A percentile compares a stretch with the other conserved stretches of the same genome.
These are phyloP conservation scores for Zhuqinia jingwanae DNA, from an alignment of 2,888 invertebrate species.

Conservation along the genomic window DNA sequence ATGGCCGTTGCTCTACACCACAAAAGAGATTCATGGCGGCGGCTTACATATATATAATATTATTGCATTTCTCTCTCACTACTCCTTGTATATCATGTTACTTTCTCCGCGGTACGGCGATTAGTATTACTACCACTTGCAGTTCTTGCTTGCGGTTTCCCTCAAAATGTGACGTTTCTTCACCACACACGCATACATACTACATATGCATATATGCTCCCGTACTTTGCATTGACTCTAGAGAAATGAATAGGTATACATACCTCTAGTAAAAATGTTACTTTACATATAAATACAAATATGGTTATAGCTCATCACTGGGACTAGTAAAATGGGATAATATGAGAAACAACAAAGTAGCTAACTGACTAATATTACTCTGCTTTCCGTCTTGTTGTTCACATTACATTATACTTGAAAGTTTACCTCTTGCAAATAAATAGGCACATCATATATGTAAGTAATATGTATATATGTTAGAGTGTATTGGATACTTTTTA, in stretches of 20 bases:
- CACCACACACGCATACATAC: neutral
- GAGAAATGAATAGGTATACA: neutral
- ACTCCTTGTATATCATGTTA: slow-evolving; percentile 12
- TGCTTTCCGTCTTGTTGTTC: neutral
- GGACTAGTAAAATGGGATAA: slow-evolving; percentile 2
- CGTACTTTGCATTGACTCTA: neutral
- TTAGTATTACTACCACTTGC: slow-evolving; percentile 17
- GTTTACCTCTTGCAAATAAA: slow-evolving; percentile 37
- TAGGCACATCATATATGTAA: slow-evolving; percentile 4
- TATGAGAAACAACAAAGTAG: slow-evolving; percentile 33
- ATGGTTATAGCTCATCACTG: neutral
- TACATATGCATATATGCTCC: neutral
- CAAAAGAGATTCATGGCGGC: slow-evolving; percentile 31
- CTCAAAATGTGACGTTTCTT: slow-evolving; percentile 46
- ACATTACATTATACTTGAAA: neutral
- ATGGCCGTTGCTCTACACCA: slow-evolving; percentile 26
- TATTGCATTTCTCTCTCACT: no score
- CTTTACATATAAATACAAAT: neutral
- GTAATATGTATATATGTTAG: neutral
- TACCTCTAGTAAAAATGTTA: no score
- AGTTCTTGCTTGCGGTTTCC: slow-evolving; percentile 55
- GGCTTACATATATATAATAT: slow-evolving; percentile 12
- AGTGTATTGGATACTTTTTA: neutral
- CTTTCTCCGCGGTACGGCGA: slow-evolving; percentile 20
- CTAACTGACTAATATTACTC: neutral